These are phyloP conservation scores for Tachina fera DNA, from an alignment of 2,888 invertebrate species.

Conservation along the genomic window DNA sequence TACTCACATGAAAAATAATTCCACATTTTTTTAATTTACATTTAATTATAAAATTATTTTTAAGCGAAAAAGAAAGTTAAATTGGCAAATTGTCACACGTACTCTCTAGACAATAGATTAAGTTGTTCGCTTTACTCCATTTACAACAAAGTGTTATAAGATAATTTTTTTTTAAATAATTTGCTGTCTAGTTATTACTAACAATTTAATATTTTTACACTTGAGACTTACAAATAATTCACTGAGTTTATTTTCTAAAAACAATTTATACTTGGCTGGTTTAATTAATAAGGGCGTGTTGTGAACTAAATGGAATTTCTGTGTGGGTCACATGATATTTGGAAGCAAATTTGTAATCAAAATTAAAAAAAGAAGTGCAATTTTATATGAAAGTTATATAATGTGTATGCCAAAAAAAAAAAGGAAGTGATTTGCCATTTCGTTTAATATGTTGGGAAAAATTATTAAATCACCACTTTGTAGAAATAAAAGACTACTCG, in stretches of 20 bases:
- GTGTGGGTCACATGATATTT: conserved; percentile 32
- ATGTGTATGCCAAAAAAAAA: conserved; percentile 25
- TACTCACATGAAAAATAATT: not conserved
- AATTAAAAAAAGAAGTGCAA: not conserved
- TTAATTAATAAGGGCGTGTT: not conserved
- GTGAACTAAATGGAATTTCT: not conserved
- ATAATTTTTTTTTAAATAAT: conserved; percentile 44
- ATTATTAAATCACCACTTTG: conserved; percentile 49
- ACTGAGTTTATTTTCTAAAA: conserved; percentile 13
- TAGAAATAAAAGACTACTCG: conserved; percentile 24
- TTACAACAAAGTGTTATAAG: not conserved
- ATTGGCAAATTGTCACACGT: not conserved
- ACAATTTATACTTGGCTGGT: conserved; percentile 32
- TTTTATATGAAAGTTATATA: conserved; percentile 47
- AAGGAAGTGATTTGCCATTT: not conserved
- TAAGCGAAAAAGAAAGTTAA: conserved; percentile 17
- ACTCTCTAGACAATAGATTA: not conserved
- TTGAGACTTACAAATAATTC: conserved; percentile 20
- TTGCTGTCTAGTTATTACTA: conserved; percentile 29
- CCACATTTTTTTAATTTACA: not conserved
- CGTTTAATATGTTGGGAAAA: conserved; percentile 11
- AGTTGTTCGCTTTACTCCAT: not conserved
- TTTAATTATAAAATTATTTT: conserved; percentile 17
- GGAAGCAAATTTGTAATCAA: not conserved
- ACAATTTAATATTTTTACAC: conserved; percentile 32